Evolutionary conservation across 53 echinoderm and acorn worm species (phyloP).

Genomic region (Holothuria scabra): DNA sequence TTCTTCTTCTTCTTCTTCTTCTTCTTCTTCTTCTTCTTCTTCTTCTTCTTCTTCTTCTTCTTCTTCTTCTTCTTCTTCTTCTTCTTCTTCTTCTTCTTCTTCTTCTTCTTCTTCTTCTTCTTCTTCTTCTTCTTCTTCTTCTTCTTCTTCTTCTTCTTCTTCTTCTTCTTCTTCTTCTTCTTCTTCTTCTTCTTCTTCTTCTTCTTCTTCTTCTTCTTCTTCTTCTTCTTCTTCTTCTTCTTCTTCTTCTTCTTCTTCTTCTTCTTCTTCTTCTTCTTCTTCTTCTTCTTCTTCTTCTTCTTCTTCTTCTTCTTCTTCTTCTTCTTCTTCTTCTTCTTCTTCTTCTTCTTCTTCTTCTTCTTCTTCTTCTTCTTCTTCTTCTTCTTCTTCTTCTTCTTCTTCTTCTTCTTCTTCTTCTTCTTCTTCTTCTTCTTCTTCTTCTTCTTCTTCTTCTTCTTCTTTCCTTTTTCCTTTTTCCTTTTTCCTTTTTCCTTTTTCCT

Average conservation of each 20-base stretch:
- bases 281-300: slow-evolving; percentile 20
- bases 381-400: not conserved
- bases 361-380: not conserved
- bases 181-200: too few species aligned
- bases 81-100: not conserved
- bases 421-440: slow-evolving; percentile 24
- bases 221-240: slow-evolving; percentile 30
- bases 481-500: not conserved
- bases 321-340: slow-evolving; percentile 31
- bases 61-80: not conserved
- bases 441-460: not conserved
- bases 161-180: too few species aligned
- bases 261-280: slow-evolving; percentile 18
- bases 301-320: slow-evolving; percentile 24
- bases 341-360: slow-evolving; percentile 27
- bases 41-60: not conserved
- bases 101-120: not conserved
- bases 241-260: slow-evolving; percentile 26
- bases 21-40: not conserved
- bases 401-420: slow-evolving; percentile 7
- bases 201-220: slow-evolving; percentile 6
- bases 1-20: not conserved
- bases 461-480: not conserved
- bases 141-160: too few species aligned
- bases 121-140: too few species aligned